Base-by-base conservation (phyloP, 1,140 invertebrate species). In the Chymomyza costata region DNA sequence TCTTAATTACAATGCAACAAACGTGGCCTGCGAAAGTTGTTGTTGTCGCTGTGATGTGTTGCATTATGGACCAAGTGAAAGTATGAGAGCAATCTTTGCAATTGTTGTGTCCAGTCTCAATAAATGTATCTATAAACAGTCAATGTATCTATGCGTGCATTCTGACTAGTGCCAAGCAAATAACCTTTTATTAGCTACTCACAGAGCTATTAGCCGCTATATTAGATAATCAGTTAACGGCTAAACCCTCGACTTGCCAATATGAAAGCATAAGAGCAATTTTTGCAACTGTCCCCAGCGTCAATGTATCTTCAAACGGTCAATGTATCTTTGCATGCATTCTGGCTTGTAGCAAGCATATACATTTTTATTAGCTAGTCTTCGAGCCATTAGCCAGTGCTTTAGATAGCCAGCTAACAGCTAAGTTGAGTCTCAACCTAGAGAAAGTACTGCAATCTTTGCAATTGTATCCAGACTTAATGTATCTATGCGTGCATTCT, bases 401-500 rank as follows among this genome's bases (percentile, higher is more conserved):
- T n/a, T n/a, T n/a, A n/a, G n/a, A n/a, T n/a, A n/a, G n/a, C n/a
- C n/a, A n/a, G n/a, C n/a, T n/a, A n/a, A n/a, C n/a, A n/a, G n/a
- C n/a, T n/a, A n/a, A n/a, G n/a, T n/a, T n/a, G n/a, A n/a, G n/a
- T n/a, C n/a, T n/a, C n/a, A n/a, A 71, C 63, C 38, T 5, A 78
- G 71, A 80, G 71, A 78, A 78, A 78, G 71, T 80, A 78, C n/a
- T n/a, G 66, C 71, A 80, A 80, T 80, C 71, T 73, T 32, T 31
- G 47, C 60, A 38, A 49, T 32, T 76, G 56, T 58, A n/a, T 39
- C 14, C 6, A 21, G 10, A 14, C 19, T 3, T 13, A 16, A 8
- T 1, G 35, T 46, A 2, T 32, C 37, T 38, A 8, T 35, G 37
- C 41, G 5, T 35, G 47, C 54, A 78, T 71, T 71, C 73, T 66